These are phyloP conservation scores for Yoshiicerus persimilis DNA, from an alignment of 1,140 invertebrate species.

Conservation along the genomic window DNA sequence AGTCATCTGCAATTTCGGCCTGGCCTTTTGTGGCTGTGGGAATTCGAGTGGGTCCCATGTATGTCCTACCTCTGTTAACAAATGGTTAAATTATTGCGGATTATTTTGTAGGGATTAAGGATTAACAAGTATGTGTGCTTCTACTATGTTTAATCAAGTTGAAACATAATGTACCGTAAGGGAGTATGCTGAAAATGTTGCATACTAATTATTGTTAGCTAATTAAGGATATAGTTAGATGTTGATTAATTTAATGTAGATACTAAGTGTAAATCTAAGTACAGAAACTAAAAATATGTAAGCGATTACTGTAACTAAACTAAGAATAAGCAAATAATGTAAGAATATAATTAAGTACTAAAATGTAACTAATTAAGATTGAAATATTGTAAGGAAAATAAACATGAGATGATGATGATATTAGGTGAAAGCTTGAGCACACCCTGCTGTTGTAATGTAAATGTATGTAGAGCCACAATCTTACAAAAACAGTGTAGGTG, in stretches of 20 bases:
- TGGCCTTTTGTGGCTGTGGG: constrained; percentile 1
- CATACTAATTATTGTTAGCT: not conserved
- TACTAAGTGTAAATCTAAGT: not conserved
- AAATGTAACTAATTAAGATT: not conserved
- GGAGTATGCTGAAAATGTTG: not conserved
- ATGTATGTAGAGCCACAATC: constrained; percentile 12
- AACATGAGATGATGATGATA: constrained; percentile 10
- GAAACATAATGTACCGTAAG: not conserved
- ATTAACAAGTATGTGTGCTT: not conserved
- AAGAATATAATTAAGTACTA: not conserved
- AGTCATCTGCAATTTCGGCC: constrained; percentile 1
- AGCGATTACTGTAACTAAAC: not conserved
- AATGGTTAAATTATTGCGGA: not conserved
- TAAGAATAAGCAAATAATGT: not conserved
- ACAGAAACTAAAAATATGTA: constrained; percentile 2
- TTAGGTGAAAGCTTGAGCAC: constrained; percentile 16
- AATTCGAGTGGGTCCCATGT: not conserved
- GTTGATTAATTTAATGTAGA: not conserved
- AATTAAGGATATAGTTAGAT: not conserved
- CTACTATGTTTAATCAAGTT: not conserved
- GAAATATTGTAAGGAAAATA: not conserved
- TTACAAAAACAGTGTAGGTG: constrained; percentile 16
- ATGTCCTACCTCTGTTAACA: not conserved
- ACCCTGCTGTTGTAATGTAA: constrained; percentile 19
- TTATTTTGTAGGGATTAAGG: not conserved